A percentile compares a stretch with the other conserved stretches of the same genome.
Evolutionary conservation across 2,113 vertebrate genomes (phyloP).

Genomic region (Gymnobelideus leadbeateri): DNA sequence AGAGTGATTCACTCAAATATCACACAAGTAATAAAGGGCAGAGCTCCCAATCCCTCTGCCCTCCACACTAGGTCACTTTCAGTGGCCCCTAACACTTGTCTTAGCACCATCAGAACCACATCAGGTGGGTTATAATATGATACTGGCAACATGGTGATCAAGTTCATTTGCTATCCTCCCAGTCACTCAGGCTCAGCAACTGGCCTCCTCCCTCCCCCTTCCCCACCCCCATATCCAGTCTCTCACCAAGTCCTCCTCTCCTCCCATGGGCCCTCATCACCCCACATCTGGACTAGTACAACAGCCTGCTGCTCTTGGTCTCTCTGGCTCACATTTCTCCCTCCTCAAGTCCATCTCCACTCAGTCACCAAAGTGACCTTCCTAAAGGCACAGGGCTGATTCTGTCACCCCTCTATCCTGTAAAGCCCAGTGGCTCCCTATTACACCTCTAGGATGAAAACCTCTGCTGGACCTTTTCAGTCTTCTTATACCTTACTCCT

Average conservation of each 20-base stretch:
- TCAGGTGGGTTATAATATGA: background rate
- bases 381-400: background rate
- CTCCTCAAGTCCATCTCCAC: background rate
- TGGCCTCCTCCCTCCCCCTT: too few species aligned
- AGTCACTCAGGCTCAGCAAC: background rate
- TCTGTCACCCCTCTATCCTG: background rate
- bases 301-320: background rate
- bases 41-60: background rate
- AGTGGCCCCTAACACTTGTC: background rate
- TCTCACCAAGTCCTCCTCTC: background rate
- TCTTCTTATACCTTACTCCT: background rate
- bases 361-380: background rate
- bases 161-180: background rate
- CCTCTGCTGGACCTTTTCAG: background rate
- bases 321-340: background rate
- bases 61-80: background rate
- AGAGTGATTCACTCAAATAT: background rate
- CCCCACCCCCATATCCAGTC: background rate
- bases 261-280: too few species aligned
- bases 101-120: background rate
- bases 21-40: background rate
- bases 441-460: background rate
- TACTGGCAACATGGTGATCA: too few species aligned
- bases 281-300: too few species aligned
- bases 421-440: background rate